Base-by-base conservation (phyloP, 2,797 vertebrate species). In the Sebastes matsubarae region DNA sequence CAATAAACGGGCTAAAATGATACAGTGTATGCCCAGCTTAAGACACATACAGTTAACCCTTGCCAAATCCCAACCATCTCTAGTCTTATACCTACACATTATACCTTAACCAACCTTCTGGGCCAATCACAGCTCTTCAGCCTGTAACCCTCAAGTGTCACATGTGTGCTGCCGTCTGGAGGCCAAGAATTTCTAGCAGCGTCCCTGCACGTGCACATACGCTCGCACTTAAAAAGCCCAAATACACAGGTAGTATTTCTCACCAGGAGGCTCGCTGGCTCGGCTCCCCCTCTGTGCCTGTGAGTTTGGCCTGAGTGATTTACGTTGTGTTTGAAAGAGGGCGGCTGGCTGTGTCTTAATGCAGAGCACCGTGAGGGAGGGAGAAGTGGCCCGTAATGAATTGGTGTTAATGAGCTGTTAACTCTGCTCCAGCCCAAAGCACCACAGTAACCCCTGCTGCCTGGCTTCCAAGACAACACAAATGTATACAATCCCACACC, bases 381-480 rank as follows among this genome's bases (percentile, higher is more conserved):
- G 80, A 86, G 87, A 92, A 88, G 84, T 88, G 84, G 86, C 84
- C 85, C 70, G 36, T 92, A 92, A 93, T 93, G 90, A 92, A 91
- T 93, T 83, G 90, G 94, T 92, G 93, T 94, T 94, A 94, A 95
- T 93, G 93, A 95, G 92, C 93, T 94, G 95, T 92, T 94, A 95
- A 93, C 91, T 88, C 88, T 88, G 85, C 81, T 89, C 63, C 74
- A 63, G 71, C 79, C 85, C 88, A 89, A 76, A 87, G 81, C 74
- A 0, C 79, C 46, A 80, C 52, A 80, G 80, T 83, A 89, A 86
- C 85, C 88, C 79, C 86, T 75, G 79, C 89, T 80, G 89, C 79
- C 80, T 76, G 63, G 81, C 86, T 87, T 85, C 83, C 77, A 88
- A 77, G 65, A 69, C 77, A 81, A 75, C 77, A 79, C 72, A 75